These are phyloP conservation scores for Tychaedon coryphoeus DNA, from an alignment of 2,113 vertebrate species.

Conservation along the genomic window DNA sequence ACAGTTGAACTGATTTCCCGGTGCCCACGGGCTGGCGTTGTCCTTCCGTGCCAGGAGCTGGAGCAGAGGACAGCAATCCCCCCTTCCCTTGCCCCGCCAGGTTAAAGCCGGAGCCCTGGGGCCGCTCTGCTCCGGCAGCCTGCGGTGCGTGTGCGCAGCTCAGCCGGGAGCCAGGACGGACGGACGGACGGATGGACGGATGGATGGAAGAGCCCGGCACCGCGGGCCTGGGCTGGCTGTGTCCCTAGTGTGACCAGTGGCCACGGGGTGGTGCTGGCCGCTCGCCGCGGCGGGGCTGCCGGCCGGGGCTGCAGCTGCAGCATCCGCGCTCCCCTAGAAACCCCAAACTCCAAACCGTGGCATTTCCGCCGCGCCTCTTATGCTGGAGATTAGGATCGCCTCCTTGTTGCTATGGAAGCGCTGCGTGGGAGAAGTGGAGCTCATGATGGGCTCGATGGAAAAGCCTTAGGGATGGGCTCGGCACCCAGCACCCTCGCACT, in stretches of 20 bases:
- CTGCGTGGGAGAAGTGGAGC: background rate
- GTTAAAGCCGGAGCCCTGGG: background rate
- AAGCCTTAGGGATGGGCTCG: background rate
- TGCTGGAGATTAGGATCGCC: slow-evolving; percentile 6
- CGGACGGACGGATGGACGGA: fast-evolving
- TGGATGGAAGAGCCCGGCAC: background rate
- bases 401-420: slow-evolving; percentile 51
- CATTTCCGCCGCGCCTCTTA: background rate
- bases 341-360: background rate
- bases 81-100: no score
- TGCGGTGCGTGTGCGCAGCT: background rate
- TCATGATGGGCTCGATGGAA: background rate
- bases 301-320: background rate
- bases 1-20: background rate
- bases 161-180: no score
- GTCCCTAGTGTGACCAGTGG: background rate
- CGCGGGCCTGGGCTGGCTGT: background rate
- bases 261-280: background rate
- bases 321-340: background rate
- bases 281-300: background rate
- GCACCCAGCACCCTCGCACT: background rate
- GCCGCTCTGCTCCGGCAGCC: background rate
- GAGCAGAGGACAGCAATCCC: background rate
- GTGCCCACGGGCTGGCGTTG: background rate
- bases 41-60: background rate